Base-by-base conservation (phyloP, 2,797 vertebrate species). In the Buceros bicornis region DNA sequence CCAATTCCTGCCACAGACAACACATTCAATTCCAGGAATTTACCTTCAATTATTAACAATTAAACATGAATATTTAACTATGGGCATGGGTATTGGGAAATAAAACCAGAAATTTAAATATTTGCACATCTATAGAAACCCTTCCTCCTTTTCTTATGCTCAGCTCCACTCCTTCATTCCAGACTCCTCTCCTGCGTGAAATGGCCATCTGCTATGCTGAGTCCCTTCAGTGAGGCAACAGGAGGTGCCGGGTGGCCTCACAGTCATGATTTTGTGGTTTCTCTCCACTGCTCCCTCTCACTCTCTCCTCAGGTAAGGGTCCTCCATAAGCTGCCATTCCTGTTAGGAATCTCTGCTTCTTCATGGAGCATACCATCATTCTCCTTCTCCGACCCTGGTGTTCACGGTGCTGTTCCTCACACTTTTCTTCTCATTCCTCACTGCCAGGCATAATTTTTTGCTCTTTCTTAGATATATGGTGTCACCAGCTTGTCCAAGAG, bases 191-290 rank as follows among this genome's bases (percentile, higher is more conserved):
- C 6, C 7, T 31, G 3, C 53, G 29, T 35, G 13, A 69, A 83
- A 29, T 48, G 11, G 29, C 2, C 12, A 26, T 16, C 10, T 6
- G 8, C 16, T 42, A 21, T 5, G 29, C 3, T 20, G 9, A 29
- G 4, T 69, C 4, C 6, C 12, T 60, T 62, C 58, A 56, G n/a
- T 2, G 2, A 16, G 11, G 4, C 48, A 42, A 58, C 0, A 0
- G 22, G 11, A 57, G 18, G 31, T 2, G 2, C 13, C 2, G 1
- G 3, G 3, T 37, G 10, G 11, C 29, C 24, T 65, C 28, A 57
- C 2, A n/a, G 15, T 45, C 31, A 40, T 0, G 1, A 42, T 8
- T 42, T 87, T 4, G 3, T 62, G 3, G 3, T 42, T 78, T 17
- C 1, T 53, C 8, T 35, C 17, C 3, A 2, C 40, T 50, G 16